phyloP scores from a whole-genome alignment of 1,140 invertebrate genomes.

The Heliothis virescens region DNA sequence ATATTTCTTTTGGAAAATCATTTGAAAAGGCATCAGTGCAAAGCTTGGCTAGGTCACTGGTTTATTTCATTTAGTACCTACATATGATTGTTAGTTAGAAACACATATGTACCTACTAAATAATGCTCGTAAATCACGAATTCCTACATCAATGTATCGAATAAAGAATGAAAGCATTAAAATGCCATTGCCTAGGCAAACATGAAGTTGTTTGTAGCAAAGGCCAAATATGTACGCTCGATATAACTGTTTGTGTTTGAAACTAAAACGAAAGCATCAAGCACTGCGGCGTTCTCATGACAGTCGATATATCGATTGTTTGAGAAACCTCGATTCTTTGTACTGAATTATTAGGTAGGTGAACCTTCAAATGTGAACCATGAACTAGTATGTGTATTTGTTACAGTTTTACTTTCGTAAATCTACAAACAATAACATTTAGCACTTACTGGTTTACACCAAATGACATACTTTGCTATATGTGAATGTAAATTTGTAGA shows the following conservation, averaged over 20 bases:
- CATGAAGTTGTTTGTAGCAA: neutral
- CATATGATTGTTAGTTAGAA: no score
- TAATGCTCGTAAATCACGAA: no score
- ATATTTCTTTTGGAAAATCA: neutral
- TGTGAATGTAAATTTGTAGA: slow-evolving; percentile 29
- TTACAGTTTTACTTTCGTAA: slow-evolving; percentile 43
- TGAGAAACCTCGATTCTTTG: slow-evolving; percentile 7
- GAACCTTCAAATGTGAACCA: slow-evolving; percentile 7
- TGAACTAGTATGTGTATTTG: neutral
- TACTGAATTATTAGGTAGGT: slow-evolving; percentile 39
- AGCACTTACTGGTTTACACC: slow-evolving; percentile 26
- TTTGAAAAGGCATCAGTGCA: no score
- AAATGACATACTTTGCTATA: slow-evolving; percentile 7
- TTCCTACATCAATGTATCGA: no score
- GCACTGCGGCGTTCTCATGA: neutral
- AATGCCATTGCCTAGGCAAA: neutral
- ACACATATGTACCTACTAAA: no score
- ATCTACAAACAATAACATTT: slow-evolving; percentile 40
- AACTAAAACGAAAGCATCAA: slow-evolving; percentile 12
- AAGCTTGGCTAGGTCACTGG: no score
- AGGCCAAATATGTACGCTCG: neutral
- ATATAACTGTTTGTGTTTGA: neutral
- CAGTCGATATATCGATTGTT: slow-evolving; percentile 38
- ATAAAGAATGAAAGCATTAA: neutral
- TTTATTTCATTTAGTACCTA: no score